Evolutionary conservation across 2,113 vertebrate species (phyloP), one percentile per base, ranked within the genome.

Genomic region (Ammodytes dubius): DNA sequence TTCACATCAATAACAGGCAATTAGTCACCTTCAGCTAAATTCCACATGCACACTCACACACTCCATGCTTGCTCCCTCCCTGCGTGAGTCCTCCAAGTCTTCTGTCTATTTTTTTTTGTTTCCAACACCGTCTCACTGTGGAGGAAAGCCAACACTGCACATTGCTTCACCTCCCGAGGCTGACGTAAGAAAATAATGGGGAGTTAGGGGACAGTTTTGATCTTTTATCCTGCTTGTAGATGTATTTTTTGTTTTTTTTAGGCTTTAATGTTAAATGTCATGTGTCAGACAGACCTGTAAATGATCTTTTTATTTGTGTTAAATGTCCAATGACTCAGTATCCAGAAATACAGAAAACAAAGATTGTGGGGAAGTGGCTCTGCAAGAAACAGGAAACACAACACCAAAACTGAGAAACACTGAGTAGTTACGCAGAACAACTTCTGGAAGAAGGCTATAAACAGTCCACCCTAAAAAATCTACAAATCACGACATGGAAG

Each of bases 281-380:
- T 5, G 4, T 2, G 11, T 63, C 45, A 59, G 57, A 53, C 15
- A 42, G 14, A 54, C 1, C 50, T 59, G 8, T n/a, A 13, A 74
- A 15, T n/a, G 7, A 3, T 46, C 1, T 69, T 46, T 65, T 50
- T 1, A 14, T 60, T 27, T 37, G 4, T 57, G 15, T 69, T 14
- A 13, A 27, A 0, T 60, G 42, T 17, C 53, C 8, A 17, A 2
- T 70, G 63, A 74, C n/a, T 82, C 71, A 74, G 4, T 35, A 14
- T 78, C 39, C 37, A 59, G 47, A 40, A 74, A 79, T 37, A 40
- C 3, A 19, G 3, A 79, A 50, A 35, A 54, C 5, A 9, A 17
- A 75, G 7, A 78, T 69, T 87, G 88, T 92, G 69, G 82, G 92
- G 93, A 94, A 93, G 89, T 89, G 2, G 4, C 47, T 73, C 63